Evolutionary conservation across 2,888 invertebrate species (phyloP).

Genomic region (Hemistola chrysoprasaria): DNA sequence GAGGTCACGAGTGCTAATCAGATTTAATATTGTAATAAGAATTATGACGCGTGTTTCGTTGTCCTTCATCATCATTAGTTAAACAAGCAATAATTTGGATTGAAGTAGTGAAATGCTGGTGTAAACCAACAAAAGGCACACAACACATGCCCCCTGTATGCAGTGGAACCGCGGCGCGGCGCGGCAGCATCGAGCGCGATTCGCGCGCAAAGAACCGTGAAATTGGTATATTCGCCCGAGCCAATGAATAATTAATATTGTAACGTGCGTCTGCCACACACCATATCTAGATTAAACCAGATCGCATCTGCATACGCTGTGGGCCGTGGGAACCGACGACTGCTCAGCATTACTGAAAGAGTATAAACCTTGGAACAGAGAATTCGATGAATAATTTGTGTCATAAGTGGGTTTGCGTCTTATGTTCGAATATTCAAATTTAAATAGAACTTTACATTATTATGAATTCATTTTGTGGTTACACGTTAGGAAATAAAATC

Average conservation of each 20-base stretch:
- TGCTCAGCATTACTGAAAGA: constrained; percentile 28
- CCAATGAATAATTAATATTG: constrained; percentile 82
- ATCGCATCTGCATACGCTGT: constrained; percentile 67
- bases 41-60: too few relatives aligned
- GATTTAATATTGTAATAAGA: too few relatives aligned
- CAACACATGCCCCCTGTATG: constrained; percentile 47
- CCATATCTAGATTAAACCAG: constrained; percentile 55
- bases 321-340: constrained; percentile 57
- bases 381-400: constrained; percentile 21
- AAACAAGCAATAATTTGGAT: too few relatives aligned
- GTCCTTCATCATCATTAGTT: too few relatives aligned
- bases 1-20: too few relatives aligned
- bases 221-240: constrained; percentile 81
- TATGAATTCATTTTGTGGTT: too few relatives aligned
- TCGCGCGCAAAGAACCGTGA: constrained; percentile 79
- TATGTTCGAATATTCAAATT: constrained; percentile 7
- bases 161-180: constrained; percentile 34
- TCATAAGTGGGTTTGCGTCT: constrained; percentile 6
- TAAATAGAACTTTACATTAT: not conserved
- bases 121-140: not conserved
- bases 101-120: too few relatives aligned
- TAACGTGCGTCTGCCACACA: constrained; percentile 50
- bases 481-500: too few relatives aligned
- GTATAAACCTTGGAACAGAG: constrained; percentile 14
- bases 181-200: constrained; percentile 56